Evolutionary conservation across 2,113 vertebrate genomes (phyloP), one percentile per base, ranked within the genome.

Genomic region (Scytalopus superciliaris): DNA sequence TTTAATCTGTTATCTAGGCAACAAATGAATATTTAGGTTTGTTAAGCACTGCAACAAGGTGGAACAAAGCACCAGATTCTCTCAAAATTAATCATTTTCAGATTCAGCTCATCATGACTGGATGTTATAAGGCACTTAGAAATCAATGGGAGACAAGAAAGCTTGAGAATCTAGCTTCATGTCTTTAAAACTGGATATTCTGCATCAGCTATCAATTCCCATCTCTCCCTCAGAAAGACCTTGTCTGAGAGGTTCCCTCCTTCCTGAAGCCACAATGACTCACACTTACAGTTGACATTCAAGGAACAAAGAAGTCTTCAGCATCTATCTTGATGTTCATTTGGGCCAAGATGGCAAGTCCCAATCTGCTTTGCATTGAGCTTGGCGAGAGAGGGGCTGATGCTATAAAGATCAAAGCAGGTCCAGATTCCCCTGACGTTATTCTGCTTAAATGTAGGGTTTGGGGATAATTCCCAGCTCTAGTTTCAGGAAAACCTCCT

Each of bases 221-320:
- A 91, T 80, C 87, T 88, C 66, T 92, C 50, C 19, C 87, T 96
- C 62, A 84, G 82, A 88, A 83, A 95, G 92, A 72, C 82, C 68
- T 95, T 50, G 86, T 93, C 79, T 94, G 88, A 92, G 85, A 96
- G 52, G 44, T 92, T 96, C 88, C 52, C 90, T 96, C 72, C 76
- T 94, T 96, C 80, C 56, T 53, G 86, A 88, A 95, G 83, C 92
- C 57, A 52, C 83, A 81, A 39, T 97, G 93, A 96, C 90, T 97
- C 96, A 97, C 60, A 22, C 64, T 93, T 87, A 64, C 16, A 87
- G 90, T 95, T 92, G 96, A 95, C 93, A 95, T 84, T 92, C 94
- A 94, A 94, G 90, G 95, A 97, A 96, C 93, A 96, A 95, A 94
- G 94, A 95, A 90, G 83, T 63, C 76, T 95, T 93, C 86, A 89